Conservation (phyloP, 92 coral and sea anemone species). For the Phenganax subtilis region DNA sequence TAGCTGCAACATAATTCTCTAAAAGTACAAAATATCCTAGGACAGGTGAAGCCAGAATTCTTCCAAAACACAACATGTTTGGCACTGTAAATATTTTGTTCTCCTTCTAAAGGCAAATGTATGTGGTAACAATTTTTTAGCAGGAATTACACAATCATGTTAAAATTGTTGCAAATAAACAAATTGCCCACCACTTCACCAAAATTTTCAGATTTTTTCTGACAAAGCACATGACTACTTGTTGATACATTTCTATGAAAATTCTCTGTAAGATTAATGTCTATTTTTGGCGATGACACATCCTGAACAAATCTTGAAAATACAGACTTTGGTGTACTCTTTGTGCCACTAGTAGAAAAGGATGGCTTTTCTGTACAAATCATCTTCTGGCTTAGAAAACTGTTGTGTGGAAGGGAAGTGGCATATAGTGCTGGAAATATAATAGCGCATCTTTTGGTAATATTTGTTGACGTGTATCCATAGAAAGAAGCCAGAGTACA, state of each 20-base stretch:
- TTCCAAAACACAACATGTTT: slow-evolving; percentile 69
- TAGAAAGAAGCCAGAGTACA: background rate
- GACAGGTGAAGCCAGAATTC: slow-evolving; percentile 82
- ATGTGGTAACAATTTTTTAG: background rate
- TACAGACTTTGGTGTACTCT: background rate
- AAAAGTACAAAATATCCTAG: slow-evolving; percentile 76
- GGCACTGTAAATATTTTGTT: slow-evolving; percentile 76
- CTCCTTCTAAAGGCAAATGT: slow-evolving; percentile 62
- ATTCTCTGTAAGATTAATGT: background rate
- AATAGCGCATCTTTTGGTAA: background rate
- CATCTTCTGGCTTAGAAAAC: background rate
- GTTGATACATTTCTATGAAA: slow-evolving; percentile 9
- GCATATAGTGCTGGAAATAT: background rate
- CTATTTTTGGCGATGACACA: background rate
- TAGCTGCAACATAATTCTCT: slow-evolving; percentile 62
- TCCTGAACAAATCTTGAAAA: background rate
- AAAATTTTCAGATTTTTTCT: background rate
- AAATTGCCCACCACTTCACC: slow-evolving; percentile 1
- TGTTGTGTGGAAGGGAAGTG: background rate
- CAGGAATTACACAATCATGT: background rate
- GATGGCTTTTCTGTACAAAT: background rate
- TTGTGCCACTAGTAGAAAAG: background rate
- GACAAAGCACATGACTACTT: background rate
- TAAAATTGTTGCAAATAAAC: background rate
- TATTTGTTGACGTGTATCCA: too few species aligned